Evolutionary conservation across 2,113 vertebrate genomes (phyloP), one percentile per base, ranked within the genome.

Genomic region (Zootoca vivipara): DNA sequence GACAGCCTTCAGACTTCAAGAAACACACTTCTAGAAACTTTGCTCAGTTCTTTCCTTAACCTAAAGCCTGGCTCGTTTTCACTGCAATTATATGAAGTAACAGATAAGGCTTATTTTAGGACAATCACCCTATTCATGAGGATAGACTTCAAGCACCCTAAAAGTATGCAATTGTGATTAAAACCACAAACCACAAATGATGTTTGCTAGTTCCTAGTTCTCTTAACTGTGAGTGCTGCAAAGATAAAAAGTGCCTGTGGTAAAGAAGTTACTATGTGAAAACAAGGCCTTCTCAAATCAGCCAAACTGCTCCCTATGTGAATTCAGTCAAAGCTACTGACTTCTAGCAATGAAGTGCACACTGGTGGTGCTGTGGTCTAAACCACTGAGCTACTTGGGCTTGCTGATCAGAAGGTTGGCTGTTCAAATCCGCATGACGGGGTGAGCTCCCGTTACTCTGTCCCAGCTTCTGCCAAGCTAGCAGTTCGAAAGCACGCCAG

Each of bases 11-110:
- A 28, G 20, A 90, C 40, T 18, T 15, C 38, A 90, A 9, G 15
- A 74, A 87, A 83, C 62, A 33, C 4, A 1, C 56, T 16, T 22
- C 72, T 35, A 22, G 13, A 3, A 22, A 42, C 72, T 64, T n/a
- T 58, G 24, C 42, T 86, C 87, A 52, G 78, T 85, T 88, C 58
- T 89, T 89, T 56, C 15, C 75, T 82, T 26, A 64, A 30, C 13
- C 16, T 83, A 87, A 30, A 89, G 28, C 83, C 9, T 89, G 78
- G 73, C 78, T 62, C 92, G 42, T 5, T 62, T 80, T 85, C 89
- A 92, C 1, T 5, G 30, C 86, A 86, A 83, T 88, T 85, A 82
- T 78, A 88, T 33, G 88, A 73, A 93, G 83, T 58, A 89, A 42
- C 38, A 78, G 73, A 85, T 88, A 28, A 75, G 24, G 62, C 73